These are phyloP conservation scores for Agrochola macilenta DNA, from an alignment of 2,888 invertebrate genomes.

Conservation along the genomic window DNA sequence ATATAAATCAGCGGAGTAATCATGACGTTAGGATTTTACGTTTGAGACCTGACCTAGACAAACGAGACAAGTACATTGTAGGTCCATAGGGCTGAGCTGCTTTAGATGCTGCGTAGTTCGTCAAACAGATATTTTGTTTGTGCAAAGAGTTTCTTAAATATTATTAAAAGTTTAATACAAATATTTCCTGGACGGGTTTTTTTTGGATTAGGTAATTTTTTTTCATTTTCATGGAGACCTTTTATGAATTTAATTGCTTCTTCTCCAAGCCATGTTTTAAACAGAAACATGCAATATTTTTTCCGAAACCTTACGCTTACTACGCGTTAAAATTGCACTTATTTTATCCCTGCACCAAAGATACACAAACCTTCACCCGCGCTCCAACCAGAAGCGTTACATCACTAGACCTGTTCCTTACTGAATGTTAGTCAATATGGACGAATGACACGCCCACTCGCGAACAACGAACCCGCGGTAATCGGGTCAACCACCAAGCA, in stretches of 20 bases:
- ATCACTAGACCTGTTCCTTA: conserved; percentile 45
- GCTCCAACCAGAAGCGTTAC: conserved; percentile 33
- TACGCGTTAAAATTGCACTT: background rate
- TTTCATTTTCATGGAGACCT: background rate
- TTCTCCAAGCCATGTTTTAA: background rate
- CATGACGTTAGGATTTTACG: conserved; percentile 41
- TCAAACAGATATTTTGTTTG: background rate
- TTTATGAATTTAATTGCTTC: background rate
- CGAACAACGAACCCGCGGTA: conserved; percentile 78
- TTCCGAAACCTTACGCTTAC: rapidly evolving
- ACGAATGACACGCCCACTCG: conserved; percentile 76
- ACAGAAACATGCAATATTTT: background rate
- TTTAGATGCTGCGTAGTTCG: conserved; percentile 7
- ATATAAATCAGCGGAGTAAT: conserved; percentile 39
- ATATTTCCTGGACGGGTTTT: background rate
- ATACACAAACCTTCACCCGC: conserved; percentile 20
- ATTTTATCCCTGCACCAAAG: background rate
- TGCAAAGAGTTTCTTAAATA: background rate
- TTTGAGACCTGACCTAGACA: conserved; percentile 59
- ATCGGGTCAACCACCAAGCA: conserved; percentile 75
- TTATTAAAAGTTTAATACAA: background rate
- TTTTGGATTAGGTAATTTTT: background rate
- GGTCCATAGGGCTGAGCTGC: conserved; percentile 10
- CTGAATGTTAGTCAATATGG: conserved; percentile 61
- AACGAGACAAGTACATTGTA: conserved; percentile 20